Evolutionary conservation across 2,888 invertebrate genomes (phyloP).

Genomic region (Aproaerema taeniolella): DNA sequence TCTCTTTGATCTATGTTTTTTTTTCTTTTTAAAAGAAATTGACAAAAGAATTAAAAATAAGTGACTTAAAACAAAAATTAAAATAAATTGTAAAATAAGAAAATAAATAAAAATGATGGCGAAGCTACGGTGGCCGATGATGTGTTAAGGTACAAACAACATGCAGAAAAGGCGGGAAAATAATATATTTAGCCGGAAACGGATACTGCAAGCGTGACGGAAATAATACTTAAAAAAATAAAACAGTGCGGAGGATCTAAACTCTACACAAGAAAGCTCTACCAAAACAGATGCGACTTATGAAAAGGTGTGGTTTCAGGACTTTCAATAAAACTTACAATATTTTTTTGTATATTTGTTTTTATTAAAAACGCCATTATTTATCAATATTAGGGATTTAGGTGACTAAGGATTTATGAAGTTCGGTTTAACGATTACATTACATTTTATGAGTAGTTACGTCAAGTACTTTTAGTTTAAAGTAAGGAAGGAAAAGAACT

Average conservation of each 20-base stretch:
- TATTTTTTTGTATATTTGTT: constrained; percentile 72
- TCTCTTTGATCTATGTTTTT: constrained; percentile 15
- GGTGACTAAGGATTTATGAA: constrained; percentile 78
- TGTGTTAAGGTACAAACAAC: constrained; percentile 55
- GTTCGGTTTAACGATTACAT: constrained; percentile 77
- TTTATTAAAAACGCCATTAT: constrained; percentile 78
- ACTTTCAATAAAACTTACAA: constrained; percentile 61
- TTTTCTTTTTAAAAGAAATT: constrained; percentile 26
- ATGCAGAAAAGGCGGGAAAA: constrained; percentile 52
- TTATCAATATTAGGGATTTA: constrained; percentile 76
- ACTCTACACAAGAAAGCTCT: constrained; percentile 23
- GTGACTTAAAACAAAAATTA: constrained; percentile 52
- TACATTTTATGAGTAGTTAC: constrained; percentile 72
- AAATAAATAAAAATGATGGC: constrained; percentile 66
- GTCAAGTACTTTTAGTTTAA: constrained; percentile 64
- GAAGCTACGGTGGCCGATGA: constrained; percentile 72
- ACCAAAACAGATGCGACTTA: constrained; percentile 11
- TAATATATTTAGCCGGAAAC: constrained; percentile 26
- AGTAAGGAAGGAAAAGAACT: constrained; percentile 64
- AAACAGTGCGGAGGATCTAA: constrained; percentile 13
- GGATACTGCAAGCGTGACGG: constrained; percentile 35
- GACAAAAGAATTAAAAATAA: constrained; percentile 40
- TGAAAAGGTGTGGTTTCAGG: constrained; percentile 23
- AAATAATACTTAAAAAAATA: constrained; percentile 29
- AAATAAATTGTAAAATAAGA: constrained; percentile 47